These are phyloP conservation scores for Semnornis frantzii DNA, from an alignment of 2,113 vertebrate species.

Conservation along the genomic window DNA sequence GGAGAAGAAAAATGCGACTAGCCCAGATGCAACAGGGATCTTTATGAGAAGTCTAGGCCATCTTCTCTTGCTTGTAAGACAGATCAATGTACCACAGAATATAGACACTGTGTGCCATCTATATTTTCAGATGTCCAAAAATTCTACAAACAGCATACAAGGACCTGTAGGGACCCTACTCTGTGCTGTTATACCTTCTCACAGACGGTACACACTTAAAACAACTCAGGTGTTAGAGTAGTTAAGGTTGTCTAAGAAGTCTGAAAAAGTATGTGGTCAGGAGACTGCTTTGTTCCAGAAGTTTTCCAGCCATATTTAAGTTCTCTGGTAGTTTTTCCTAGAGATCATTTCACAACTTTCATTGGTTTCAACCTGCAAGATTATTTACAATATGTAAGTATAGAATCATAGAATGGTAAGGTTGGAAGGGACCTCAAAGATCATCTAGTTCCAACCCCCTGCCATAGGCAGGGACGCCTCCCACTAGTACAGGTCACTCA, in stretches of 20 bases:
- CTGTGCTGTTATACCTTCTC: neutral
- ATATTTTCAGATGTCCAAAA: neutral
- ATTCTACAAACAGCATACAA: neutral
- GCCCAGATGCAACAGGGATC: neutral
- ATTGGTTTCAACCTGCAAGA: neutral
- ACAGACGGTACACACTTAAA: neutral
- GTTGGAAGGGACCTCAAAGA: no score
- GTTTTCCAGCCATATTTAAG: neutral
- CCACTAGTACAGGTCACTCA: no score
- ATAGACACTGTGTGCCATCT: neutral
- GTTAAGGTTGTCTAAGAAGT: neutral
- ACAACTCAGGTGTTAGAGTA: neutral
- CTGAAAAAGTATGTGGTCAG: neutral
- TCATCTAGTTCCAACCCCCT: no score
- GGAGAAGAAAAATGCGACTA: neutral
- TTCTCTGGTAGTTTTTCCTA: neutral
- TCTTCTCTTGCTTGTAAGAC: neutral
- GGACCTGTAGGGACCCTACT: neutral
- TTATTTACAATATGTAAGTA: rapidly evolving
- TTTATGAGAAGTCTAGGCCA: neutral
- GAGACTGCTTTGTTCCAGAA: neutral
- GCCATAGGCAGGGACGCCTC: no score
- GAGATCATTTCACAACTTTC: neutral
- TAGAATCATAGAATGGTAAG: no score
- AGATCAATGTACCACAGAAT: neutral